phyloP scores from a whole-genome alignment of 2,113 vertebrate species.

The Asarcornis scutulata region DNA sequence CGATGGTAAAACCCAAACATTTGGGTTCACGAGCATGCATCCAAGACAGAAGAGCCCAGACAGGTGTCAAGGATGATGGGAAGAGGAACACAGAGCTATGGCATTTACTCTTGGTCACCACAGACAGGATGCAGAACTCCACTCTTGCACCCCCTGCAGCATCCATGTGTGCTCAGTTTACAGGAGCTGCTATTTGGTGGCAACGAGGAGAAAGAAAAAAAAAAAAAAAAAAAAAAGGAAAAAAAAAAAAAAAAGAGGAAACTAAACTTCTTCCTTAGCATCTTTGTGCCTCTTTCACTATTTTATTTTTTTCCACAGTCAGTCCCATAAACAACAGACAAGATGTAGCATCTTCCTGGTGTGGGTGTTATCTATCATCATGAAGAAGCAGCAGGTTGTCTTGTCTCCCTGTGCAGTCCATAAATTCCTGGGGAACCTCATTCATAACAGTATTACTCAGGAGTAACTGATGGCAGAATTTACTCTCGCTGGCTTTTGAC shows the following conservation, averaged over 20 bases:
- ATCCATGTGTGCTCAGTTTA: background rate
- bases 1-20: fast-evolving
- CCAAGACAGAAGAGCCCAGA: background rate
- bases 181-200: background rate
- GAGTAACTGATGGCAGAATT: conserved; percentile 38
- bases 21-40: background rate
- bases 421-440: conserved; percentile 39
- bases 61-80: background rate
- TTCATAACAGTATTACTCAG: conserved; percentile 37
- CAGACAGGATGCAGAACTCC: fast-evolving
- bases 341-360: background rate
- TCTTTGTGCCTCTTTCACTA: background rate
- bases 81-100: background rate
- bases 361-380: background rate
- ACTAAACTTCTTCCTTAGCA: background rate
- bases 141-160: fast-evolving
- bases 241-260: background rate
- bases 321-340: background rate
- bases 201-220: background rate
- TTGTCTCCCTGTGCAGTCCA: background rate
- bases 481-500: background rate
- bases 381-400: conserved; percentile 24
- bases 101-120: background rate
- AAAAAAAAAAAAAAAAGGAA: background rate
- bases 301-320: background rate